Conservation (phyloP, 2,797 vertebrate genomes). For the Gallinago stenura region DNA sequence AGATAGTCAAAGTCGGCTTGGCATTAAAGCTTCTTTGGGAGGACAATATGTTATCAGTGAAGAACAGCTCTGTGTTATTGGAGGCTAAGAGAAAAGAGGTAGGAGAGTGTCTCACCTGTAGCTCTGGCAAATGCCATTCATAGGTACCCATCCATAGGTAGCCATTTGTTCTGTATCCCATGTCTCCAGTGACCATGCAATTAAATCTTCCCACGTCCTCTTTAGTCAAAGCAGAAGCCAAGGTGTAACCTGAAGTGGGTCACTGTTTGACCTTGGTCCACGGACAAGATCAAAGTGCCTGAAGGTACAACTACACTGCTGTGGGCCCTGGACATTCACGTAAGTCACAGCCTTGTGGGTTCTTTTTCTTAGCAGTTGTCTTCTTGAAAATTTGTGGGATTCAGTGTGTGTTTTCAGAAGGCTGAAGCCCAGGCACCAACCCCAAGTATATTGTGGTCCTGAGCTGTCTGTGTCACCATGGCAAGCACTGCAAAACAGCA, state of each 20-base stretch:
- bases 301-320: neutral
- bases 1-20: neutral
- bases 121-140: neutral
- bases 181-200: neutral
- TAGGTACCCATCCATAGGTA: too few species aligned
- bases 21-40: neutral
- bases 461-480: neutral
- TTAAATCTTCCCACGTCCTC: neutral
- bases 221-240: neutral
- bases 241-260: neutral
- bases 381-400: neutral
- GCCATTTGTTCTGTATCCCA: neutral
- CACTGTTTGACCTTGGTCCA: neutral
- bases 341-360: accelerated
- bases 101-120: neutral
- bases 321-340: neutral
- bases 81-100: neutral
- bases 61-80: neutral
- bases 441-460: too few species aligned
- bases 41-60: neutral
- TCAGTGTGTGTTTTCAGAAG: neutral
- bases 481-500: neutral
- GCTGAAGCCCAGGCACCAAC: neutral
- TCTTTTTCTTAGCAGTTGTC: accelerated
- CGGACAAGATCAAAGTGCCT: neutral